phyloP scores from a whole-genome alignment of 2,797 vertebrate genomes.

The Anabas testudineus region DNA sequence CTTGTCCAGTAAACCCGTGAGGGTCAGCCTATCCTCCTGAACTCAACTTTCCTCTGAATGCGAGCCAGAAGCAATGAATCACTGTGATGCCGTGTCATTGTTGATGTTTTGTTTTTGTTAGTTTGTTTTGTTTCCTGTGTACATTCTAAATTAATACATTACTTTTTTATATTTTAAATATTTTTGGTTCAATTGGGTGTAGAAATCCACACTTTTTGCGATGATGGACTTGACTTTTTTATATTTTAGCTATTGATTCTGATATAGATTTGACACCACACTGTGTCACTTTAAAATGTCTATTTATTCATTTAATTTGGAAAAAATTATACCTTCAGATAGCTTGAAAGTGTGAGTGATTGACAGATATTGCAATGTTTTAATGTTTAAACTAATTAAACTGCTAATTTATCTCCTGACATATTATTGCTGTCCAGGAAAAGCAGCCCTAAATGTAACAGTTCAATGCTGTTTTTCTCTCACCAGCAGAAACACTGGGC shows the following conservation, averaged over 20 bases:
- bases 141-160: neutral
- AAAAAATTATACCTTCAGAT: neutral
- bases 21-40: conserved; percentile 10
- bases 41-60: too few relatives aligned
- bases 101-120: too few relatives aligned
- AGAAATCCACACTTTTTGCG: too few relatives aligned
- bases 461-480: conserved; percentile 51
- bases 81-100: neutral
- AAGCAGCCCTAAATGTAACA: neutral
- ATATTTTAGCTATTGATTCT: conserved; percentile 10
- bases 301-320: neutral
- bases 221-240: too few relatives aligned
- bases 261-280: neutral
- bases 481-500: conserved; percentile 95
- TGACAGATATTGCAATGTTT: neutral
- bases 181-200: too few relatives aligned
- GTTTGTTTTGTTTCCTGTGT: neutral
- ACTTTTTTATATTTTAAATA: neutral
- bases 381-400: too few relatives aligned
- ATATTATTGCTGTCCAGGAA: neutral
- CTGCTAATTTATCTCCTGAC: neutral
- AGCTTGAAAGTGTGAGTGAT: neutral
- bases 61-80: neutral
- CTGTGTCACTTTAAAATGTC: too few relatives aligned
- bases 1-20: too few relatives aligned